Evolutionary conservation across 1,140 invertebrate genomes (phyloP), one percentile per base, ranked within the genome.

Genomic region (Drosophila pachea): DNA sequence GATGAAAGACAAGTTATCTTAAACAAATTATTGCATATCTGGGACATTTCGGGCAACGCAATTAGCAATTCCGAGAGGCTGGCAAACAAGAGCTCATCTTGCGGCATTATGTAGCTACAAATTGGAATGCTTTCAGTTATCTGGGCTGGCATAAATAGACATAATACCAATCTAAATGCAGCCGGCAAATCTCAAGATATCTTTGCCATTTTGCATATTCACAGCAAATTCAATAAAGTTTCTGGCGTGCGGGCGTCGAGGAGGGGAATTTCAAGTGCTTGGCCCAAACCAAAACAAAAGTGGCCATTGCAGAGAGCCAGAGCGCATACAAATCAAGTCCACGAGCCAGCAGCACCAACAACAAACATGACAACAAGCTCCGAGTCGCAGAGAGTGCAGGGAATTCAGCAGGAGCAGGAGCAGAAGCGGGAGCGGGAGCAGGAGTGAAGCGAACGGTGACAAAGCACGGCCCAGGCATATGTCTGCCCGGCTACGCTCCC

Each of bases 311-410:
- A 67, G 42, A 55, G 48, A 68, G 71, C 71, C 75, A 73, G 67
- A 70, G 55, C 74, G 65, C 74, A 81, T 82, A 77, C 78, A 81
- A 81, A 81, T 81, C 78, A 82, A 81, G 59, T 74, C 54, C 67
- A 81, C 73, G 68, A 68, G 22, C 22, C 22, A 22, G 42, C 58
- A 32, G 11, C 38, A 12, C 7, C 54, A 66, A 50, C 8, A 53
- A 35, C 29, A 45, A 33, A 6, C 43, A 52, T 8, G 22, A 7
- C 49, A 54, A 48, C 38, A 14, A 4, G 12, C 22, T 16, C 49
- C 48, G 42, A 71, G 50, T 66, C 62, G 58, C 52, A 60, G 43
- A 53, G 36, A 5, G 36, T 38, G 55, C 12, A 40, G 56, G 64
- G 68, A 67, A 59, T 70, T 56, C 22, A 22, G 6, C 42, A 11